These are phyloP conservation scores for Mormyrus iriodes DNA, from an alignment of 2,113 vertebrate genomes.

Conservation along the genomic window DNA sequence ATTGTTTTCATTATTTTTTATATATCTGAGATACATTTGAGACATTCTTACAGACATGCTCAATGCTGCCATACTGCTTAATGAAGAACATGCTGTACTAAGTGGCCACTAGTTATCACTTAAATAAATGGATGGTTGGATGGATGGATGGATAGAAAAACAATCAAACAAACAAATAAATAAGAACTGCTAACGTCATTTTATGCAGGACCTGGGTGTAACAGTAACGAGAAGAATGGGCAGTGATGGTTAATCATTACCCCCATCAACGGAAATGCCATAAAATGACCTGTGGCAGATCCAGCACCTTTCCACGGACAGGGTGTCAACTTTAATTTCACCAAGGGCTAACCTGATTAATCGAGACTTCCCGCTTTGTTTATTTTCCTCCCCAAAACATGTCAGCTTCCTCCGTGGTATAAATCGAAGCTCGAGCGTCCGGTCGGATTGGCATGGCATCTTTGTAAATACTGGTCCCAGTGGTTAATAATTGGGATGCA, in stretches of 20 bases:
- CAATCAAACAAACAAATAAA: background rate
- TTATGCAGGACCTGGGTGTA: constrained; percentile 31
- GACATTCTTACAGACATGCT: background rate
- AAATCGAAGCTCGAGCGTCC: constrained; percentile 23
- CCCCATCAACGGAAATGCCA: constrained; percentile 34
- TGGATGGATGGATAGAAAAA: background rate
- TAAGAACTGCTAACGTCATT: constrained; percentile 17
- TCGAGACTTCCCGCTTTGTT: constrained; percentile 35
- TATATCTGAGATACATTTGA: background rate
- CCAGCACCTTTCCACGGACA: constrained; percentile 32
- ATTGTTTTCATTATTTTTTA: background rate
- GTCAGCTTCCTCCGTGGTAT: constrained; percentile 23
- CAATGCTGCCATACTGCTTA: background rate
- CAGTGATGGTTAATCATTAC: constrained; percentile 44
- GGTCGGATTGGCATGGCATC: constrained; percentile 1
- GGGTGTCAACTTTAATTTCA: constrained; percentile 37
- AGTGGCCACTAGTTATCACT: background rate
- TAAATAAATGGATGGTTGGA: background rate
- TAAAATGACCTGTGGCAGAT: constrained; percentile 43
- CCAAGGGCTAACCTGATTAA: constrained; percentile 44
- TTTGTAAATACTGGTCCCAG: constrained; percentile 18
- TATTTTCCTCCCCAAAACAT: constrained; percentile 35
- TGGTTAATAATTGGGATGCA: constrained; percentile 42
- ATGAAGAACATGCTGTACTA: background rate
- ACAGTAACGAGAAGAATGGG: constrained; percentile 39